Conservation (phyloP, 2,113 vertebrate species). For the Epinephelus cyanopodus region DNA sequence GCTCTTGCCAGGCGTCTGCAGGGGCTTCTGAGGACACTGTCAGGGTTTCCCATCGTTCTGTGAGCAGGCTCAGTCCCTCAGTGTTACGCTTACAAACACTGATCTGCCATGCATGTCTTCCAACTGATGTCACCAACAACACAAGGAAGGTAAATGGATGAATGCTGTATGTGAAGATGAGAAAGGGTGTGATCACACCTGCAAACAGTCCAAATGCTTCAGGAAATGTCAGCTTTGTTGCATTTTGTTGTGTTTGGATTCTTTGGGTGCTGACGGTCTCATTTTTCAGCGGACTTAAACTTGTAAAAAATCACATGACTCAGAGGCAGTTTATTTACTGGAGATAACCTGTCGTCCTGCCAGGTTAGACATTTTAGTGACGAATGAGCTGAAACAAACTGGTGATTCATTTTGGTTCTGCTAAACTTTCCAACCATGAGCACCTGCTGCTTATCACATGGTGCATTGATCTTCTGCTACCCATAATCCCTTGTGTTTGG, state of each 20-base stretch:
- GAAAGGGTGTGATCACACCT: background rate
- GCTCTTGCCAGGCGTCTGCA: slow-evolving; percentile 33
- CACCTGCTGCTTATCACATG: background rate
- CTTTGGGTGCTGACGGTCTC: background rate
- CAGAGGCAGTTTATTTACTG: background rate
- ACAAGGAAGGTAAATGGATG: background rate
- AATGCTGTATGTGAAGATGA: slow-evolving; percentile 3
- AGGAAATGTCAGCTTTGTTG: background rate
- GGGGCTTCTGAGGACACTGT: slow-evolving; percentile 16
- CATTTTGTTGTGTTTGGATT: background rate
- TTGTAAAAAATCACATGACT: background rate
- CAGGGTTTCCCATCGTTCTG: slow-evolving; percentile 22
- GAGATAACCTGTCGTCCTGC: background rate
- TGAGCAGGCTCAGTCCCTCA: background rate
- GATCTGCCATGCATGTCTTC: background rate
- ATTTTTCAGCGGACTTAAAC: background rate
- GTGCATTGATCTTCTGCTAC: background rate
- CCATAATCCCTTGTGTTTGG: background rate
- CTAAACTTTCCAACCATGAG: background rate
- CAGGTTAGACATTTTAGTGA: background rate
- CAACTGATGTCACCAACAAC: background rate
- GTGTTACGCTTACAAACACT: background rate
- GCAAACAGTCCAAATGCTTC: background rate
- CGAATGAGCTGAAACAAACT: background rate
- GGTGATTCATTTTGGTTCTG: slow-evolving; percentile 4